phyloP scores from a whole-genome alignment of 1,140 invertebrate species.

The Anastatus disparis region DNA sequence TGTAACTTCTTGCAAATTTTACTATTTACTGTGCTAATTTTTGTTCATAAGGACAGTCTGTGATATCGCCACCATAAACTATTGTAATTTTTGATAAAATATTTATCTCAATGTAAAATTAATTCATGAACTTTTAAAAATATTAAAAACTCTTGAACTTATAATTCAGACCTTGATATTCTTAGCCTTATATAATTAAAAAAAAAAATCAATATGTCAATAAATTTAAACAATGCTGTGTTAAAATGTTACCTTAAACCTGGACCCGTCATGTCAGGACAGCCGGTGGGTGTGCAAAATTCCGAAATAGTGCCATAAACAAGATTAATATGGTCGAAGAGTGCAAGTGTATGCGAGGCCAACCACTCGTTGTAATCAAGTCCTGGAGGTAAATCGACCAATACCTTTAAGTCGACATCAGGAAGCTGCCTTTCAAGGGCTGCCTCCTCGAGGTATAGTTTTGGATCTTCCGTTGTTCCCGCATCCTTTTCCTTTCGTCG shows the following conservation, averaged over 20 bases:
- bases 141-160: no score
- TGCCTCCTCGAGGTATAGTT: conserved; percentile 94
- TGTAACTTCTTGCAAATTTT: no score
- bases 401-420: conserved; percentile 89
- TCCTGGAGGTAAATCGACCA: conserved; percentile 92
- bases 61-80: no score
- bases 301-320: conserved; percentile 97
- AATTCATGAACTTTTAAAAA: no score
- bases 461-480: conserved; percentile 84
- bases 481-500: conserved; percentile 94
- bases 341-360: conserved; percentile 95
- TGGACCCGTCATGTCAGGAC: conserved; percentile 95
- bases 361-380: conserved; percentile 99
- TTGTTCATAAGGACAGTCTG: no score
- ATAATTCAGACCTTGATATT: no score
- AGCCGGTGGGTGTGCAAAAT: conserved; percentile 94
- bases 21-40: no score
- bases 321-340: conserved; percentile 98
- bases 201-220: no score
- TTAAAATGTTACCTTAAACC: conserved; percentile 82
- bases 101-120: no score
- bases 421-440: conserved; percentile 92
- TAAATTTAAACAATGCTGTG: no score
- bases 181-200: no score
- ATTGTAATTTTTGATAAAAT: no score